Base-by-base conservation (phyloP, 2,888 invertebrate species). In the Bruchidius siliquastri region DNA sequence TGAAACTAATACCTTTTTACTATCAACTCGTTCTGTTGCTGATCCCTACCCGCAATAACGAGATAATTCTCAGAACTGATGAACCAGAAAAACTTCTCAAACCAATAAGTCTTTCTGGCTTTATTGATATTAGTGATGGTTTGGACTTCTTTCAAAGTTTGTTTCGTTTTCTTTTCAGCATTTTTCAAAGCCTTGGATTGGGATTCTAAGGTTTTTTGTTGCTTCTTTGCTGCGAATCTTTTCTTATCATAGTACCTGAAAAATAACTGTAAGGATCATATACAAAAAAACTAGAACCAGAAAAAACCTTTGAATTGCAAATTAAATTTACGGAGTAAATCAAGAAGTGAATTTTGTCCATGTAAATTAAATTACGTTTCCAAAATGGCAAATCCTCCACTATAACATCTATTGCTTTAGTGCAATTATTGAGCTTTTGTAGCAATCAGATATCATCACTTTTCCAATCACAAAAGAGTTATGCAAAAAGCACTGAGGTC, bases 81-180 rank as follows among this genome's bases (percentile, higher is more conserved):
- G 85, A 99, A 99, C 99, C 99, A 99, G 85, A 92, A 94, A 88
- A 99, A 99, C 87, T 99, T 99, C 88, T 99, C 99, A 89, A 99
- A 99, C 99, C 99, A 99, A 87, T 94, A 97, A 0, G 94, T 93
- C 87, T 97, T 97, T 70, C 99, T 89, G 0, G 96, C 95, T 86
- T 98, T 98, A 79, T 94, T 95, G 79, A 99, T 98, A 81, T 91
- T 95, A 72, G 96, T 95, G 80, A 96, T 96, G 0, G 94, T 93
- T 83, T 96, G 93, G 0, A 86, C 96, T 83, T 98, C 97, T 84
- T 98, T 98, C 26, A 99, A 87, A 0, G 96, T 93, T 87, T 97
- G 95, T 84, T 96, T 96, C 0, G 98, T 98, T 87, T 96, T 98
- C 80, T 92, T 92, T 83, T 98, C 97, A 0, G 99, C 98, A 68